These are phyloP conservation scores for Anisognathus igniventris DNA, from an alignment of 2,797 vertebrate species.

Conservation along the genomic window DNA sequence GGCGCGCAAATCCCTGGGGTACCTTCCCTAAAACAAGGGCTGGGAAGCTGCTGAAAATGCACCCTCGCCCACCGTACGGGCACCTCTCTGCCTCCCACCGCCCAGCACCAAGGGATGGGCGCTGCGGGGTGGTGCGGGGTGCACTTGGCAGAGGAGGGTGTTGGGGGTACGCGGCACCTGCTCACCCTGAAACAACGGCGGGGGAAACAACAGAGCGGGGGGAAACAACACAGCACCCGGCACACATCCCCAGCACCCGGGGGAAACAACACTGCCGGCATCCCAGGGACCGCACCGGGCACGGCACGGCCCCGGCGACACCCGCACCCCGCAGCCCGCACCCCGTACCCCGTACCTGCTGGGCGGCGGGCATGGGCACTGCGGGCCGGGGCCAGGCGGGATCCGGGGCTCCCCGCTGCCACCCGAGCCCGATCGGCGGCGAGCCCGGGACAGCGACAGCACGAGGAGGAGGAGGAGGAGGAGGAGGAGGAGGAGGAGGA, in stretches of 20 bases:
- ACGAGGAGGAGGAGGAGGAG: fast-evolving
- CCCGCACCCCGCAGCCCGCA: neutral
- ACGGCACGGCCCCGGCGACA: no score
- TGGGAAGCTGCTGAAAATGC: neutral
- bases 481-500: fast-evolving
- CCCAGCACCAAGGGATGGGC: neutral
- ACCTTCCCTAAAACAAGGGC: neutral
- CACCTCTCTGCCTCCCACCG: no score
- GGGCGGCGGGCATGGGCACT: neutral
- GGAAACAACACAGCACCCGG: neutral
- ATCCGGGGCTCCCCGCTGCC: neutral
- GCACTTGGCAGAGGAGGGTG: fast-evolving
- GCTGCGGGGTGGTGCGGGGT: neutral
- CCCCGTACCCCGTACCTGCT: neutral
- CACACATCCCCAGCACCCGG: neutral
- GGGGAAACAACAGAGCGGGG: neutral
- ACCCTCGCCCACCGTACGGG: neutral
- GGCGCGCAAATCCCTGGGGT: fast-evolving
- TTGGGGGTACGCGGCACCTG: neutral
- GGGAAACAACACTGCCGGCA: neutral
- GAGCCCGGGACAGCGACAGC: fast-evolving
- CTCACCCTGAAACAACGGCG: neutral
- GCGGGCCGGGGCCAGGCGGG: no score
- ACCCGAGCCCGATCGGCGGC: neutral
- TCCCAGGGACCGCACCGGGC: neutral